These are phyloP conservation scores for Synergus itoensis DNA, from an alignment of 2,888 invertebrate species.

Conservation along the genomic window DNA sequence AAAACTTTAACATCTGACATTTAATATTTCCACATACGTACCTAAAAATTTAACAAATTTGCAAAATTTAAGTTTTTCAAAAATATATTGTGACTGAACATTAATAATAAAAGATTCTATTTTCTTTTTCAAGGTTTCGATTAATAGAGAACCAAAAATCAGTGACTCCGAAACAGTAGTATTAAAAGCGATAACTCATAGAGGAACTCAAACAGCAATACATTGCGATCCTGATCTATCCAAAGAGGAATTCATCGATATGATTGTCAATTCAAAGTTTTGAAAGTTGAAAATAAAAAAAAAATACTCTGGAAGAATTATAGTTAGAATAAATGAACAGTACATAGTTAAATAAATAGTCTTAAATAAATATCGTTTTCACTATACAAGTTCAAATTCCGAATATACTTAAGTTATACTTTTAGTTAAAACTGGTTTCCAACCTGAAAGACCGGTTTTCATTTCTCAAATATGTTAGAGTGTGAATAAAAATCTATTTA, in stretches of 20 bases:
- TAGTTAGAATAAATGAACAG: background rate
- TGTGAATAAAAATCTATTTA: background rate
- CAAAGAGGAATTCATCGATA: constrained; percentile 60
- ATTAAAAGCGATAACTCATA: constrained; percentile 57
- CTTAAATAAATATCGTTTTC: background rate
- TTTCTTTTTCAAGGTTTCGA: background rate
- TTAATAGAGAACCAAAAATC: constrained; percentile 52
- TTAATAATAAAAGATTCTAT: background rate
- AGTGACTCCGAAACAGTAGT: constrained; percentile 60
- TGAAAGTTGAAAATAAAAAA: background rate
- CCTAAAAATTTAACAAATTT: background rate
- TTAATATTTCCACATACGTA: background rate
- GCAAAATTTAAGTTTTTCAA: background rate
- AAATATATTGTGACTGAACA: background rate
- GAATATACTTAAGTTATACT: background rate
- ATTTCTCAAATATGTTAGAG: background rate
- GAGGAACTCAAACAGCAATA: constrained; percentile 66
- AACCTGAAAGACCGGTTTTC: background rate
- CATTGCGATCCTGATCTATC: constrained; percentile 57
- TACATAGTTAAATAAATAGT: background rate
- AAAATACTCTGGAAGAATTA: background rate
- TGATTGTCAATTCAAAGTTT: constrained; percentile 51
- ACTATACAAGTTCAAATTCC: background rate
- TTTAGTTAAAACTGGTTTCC: background rate
- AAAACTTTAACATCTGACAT: background rate